Evolutionary conservation across 2,113 vertebrate genomes (phyloP), one percentile per base, ranked within the genome.

Genomic region (Sturnira hondurensis): DNA sequence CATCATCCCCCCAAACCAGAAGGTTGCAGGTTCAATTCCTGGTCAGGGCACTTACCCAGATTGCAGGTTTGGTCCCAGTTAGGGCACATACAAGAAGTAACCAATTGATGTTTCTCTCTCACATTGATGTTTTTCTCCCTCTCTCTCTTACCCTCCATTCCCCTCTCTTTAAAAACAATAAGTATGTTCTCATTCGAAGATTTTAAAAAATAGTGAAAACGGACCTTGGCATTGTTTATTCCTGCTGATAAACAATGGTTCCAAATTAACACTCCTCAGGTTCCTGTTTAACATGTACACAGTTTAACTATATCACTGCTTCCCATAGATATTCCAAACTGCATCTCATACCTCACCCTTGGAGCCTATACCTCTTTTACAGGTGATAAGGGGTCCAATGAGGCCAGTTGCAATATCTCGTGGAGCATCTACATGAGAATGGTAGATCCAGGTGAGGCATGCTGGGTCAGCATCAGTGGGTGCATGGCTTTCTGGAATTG

Each of bases 371-470:
- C 98, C 98, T 98, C 94, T 97, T 96, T 96, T 99, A 91, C 98
- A 99, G 0, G 98, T 98, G 68, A 99, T 97, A n/a, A 99, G 97
- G 0, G 98, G 98, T 67, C 98, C 98, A 86, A 98, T 98, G 77
- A 99, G 98, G 31, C 98, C 98, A 97, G 98, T 97, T 16, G 98
- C 98, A 97, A 99, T 98, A 93, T 99, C 98, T 91, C 98, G 98
- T 77, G 98, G 98, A 65, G 98, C 98, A 97, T 99, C 98, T 84
- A 98, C 71, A 50, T 99, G 98, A 87, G 98, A 99, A 97, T 99
- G 98, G 84, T 99, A 99, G 88, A 98, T 98, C 98, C 98, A 99
- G 16, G 98, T 99, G 96, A 99, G 98, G 89, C 98, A 99, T 81
- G 98, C 97, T 70, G 98, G 98, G 71, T 99, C 98, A 94, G 98